Evolutionary conservation across 1,140 invertebrate genomes (phyloP), one percentile per base, ranked within the genome.

Genomic region (Philotrypesis tridentata): DNA sequence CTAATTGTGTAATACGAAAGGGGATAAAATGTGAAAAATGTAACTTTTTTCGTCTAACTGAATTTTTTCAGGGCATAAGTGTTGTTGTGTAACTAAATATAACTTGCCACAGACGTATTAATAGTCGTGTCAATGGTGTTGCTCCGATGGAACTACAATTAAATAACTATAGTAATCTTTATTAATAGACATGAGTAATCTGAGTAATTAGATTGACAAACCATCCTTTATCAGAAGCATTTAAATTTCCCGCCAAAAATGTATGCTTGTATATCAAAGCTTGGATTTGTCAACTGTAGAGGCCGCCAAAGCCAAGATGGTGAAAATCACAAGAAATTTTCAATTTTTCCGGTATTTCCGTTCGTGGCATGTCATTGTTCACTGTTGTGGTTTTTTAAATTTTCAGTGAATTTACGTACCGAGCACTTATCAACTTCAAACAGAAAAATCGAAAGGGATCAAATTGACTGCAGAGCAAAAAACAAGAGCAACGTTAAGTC

Each of bases 301-400:
- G 40, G 9, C 27, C 25, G 17, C 29, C 14, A 31, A 71, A 33
- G 33, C 31, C 48, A 79, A 71, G 12, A 79, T 71, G 43, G 65
- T 12, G 74, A 25, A 79, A 21, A 31, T 79, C 31, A 29, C n/a
- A 61, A 48, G 25, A n/a, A 48, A 11, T 40, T n/a, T 65, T 78
- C 8, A 78, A 61, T 63, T 74, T 73, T 74, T 65, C 79, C 71
- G 71, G 60, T 63, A 72, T 7, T 70, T 43, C 29, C 1, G 12
- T 25, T 33, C 29, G 17, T 70, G 37, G 3, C 5, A 65, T 77
- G 21, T 67, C 63, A 37, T 68, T 68, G 68, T 68, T 68, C 12
- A n/a, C n/a, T n/a, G n/a, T 67, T 77, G 40, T 55, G 0, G 11
- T 33, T 68, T 68, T 78, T 55, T 14, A 1, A 31, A 23, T 68